Evolutionary conservation across 2,888 invertebrate genomes (phyloP), one percentile per base, ranked within the genome.

Genomic region (Xiphydria camelus): DNA sequence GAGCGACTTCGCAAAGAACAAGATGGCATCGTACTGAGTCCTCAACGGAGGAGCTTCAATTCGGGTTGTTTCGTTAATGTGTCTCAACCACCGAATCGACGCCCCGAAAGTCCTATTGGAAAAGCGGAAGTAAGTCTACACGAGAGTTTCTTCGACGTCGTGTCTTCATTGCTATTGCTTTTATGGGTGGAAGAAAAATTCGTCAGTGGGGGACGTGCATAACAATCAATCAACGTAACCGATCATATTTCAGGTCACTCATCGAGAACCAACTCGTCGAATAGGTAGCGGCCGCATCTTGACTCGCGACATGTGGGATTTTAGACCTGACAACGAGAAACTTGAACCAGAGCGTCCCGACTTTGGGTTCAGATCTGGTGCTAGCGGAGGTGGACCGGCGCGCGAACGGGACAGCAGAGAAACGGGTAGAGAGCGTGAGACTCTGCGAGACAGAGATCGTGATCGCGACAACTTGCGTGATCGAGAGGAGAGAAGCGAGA

Each of bases 231-330:
- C n/a, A n/a, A n/a, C n/a, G n/a, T n/a, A n/a, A n/a, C n/a, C n/a
- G n/a, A n/a, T n/a, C n/a, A n/a, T n/a, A n/a, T n/a, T n/a, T 23
- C 41, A 71, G 73, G 64, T 70, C 22, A 65, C 66, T 14, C 77
- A 77, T 57, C 73, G 76, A 7, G 77, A 78, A 45, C 64, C 75
- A 4, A 73, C 73, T 10, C 78, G 85, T 12, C 86, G 92, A 33
- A 91, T 93, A 64, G 93, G 93, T 4, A 92, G 92, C 61, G 93
- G 94, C 0, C 85, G 94, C 6, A 85, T 94, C 50, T 79, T 86
- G 77, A 81, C 87, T 49, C 82, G 88, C 20, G 85, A 85, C 66
- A 78, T 81, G 68, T 83, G 82, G 82, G 82, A 82, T 58, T 76
- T 76, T 45, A 64, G 77, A 36, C 55, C 67, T 19, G 76, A 76